Percentiles rank a stretch among this genome's conserved stretches.
phyloP scores from a whole-genome alignment of 2,797 vertebrate genomes.

The Catostomus latipinnis region DNA sequence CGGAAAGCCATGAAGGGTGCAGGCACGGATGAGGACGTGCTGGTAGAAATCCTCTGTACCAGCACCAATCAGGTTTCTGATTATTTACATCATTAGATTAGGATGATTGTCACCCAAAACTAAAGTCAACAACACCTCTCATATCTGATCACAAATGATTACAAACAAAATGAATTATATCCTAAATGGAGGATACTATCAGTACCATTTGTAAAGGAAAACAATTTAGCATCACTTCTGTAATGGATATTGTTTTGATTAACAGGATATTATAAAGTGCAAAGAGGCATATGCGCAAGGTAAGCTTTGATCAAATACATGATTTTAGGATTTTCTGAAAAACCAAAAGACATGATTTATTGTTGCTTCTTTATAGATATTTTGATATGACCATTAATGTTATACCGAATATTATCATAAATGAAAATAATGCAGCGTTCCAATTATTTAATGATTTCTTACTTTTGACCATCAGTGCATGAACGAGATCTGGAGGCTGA shows the following conservation, averaged over 20 bases:
- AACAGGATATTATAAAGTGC: conserved; percentile 76
- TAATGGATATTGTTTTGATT: conserved; percentile 8
- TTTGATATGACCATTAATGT: not conserved
- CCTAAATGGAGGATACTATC: not conserved
- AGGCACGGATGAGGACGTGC: conserved; percentile 67
- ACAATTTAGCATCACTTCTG: not conserved
- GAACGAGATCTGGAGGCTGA: conserved; percentile 85
- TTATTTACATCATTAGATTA: not conserved
- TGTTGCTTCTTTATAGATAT: not conserved
- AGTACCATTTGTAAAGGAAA: not conserved
- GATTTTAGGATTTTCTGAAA: not conserved
- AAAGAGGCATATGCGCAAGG: conserved; percentile 76
- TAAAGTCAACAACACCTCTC: no score
- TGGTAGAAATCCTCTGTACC: conserved; percentile 83
- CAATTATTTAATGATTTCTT: not conserved
- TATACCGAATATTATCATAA: not conserved
- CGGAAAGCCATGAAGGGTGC: conserved; percentile 74
- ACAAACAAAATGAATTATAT: not conserved
- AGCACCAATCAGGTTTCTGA: conserved; percentile 71
- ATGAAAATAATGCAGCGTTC: not conserved
- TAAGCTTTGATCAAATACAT: conserved; percentile 55
- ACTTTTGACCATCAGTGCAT: conserved; percentile 76
- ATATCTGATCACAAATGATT: not conserved
- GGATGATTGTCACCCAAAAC: not conserved
- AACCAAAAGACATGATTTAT: not conserved